Evolutionary conservation across 1,140 invertebrate species (phyloP), one percentile per base, ranked within the genome.

Genomic region (Drosophila asahinai): DNA sequence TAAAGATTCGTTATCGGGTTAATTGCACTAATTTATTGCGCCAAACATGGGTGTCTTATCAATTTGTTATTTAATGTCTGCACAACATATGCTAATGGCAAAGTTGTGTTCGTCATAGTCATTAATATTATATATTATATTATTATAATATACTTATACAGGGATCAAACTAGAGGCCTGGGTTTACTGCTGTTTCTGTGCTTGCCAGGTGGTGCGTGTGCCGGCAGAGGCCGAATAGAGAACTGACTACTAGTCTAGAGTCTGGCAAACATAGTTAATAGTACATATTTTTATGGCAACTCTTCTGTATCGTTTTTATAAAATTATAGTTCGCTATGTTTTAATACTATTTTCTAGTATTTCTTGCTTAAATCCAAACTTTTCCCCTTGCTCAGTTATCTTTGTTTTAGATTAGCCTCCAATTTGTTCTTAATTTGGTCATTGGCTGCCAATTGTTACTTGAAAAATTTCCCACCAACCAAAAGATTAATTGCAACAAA

Each of bases 1-100:
- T 71, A 33, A n/a, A 67, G 48, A 43, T 27, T 30, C n/a, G n/a
- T n/a, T 55, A 71, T 71, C 67, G 27, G 38, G 15, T 11, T 66
- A 52, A 68, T 40, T 30, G 25, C 30, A n/a, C 15, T 54, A 30
- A 67, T 67, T 70, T 33, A 27, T 36, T 38, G 2, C 33, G 49
- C 33, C 22, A 7, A 17, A 27, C 6, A 6, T 9, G 12, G 3
- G n/a, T 17, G 8, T 38, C 15, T 45, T 61, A 66, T 61, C 30
- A 22, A 11, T 22, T 15, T 17, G 14, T 19, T 61, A 25, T 58
- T 58, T 55, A 55, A 9, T 25, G 15, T 49, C 11, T 22, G 54
- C 54, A 40, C 8, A 42, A 54, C 62, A 54, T 66, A 54, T 70
- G 62, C 15, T 43, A 27, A 36, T 38, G 8, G n/a, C 17, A 25